Conservation (phyloP, 1,140 invertebrate genomes). For the Lordiphosa mommai region DNA sequence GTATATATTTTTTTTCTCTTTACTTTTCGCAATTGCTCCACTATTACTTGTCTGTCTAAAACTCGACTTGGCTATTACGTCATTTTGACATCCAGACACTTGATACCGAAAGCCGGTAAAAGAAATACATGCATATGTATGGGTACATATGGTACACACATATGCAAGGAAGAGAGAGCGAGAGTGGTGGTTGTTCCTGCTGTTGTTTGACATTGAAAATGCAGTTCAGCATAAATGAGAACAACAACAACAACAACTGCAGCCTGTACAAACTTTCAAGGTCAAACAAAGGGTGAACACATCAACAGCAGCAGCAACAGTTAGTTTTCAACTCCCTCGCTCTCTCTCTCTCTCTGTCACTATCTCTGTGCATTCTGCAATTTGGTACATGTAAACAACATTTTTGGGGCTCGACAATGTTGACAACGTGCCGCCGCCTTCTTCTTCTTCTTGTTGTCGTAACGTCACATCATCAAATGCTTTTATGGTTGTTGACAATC, state of each 20-base stretch:
- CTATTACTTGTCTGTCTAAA: background rate
- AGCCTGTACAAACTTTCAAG: slow-evolving; percentile 65
- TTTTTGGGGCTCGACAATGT: background rate
- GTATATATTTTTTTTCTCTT: slow-evolving; percentile 23
- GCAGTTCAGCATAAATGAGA: slow-evolving; percentile 42
- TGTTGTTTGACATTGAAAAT: slow-evolving; percentile 66
- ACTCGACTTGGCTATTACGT: too few species aligned
- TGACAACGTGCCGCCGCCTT: too few species aligned
- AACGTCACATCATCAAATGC: background rate
- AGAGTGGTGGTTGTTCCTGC: slow-evolving; percentile 32
- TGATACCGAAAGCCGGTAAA: slow-evolving; percentile 8
- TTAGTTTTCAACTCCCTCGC: slow-evolving; percentile 34
- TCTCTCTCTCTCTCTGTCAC: slow-evolving; percentile 10
- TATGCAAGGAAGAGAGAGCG: background rate
- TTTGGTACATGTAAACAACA: background rate
- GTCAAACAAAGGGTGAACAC: slow-evolving; percentile 59
- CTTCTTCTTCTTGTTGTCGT: background rate
- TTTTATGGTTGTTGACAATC: background rate
- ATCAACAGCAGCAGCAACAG: slow-evolving; percentile 44
- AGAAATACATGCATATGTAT: slow-evolving; percentile 10
- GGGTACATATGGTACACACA: slow-evolving; percentile 2
- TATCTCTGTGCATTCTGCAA: slow-evolving; percentile 1
- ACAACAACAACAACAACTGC: slow-evolving; percentile 40
- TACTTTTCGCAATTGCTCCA: background rate
- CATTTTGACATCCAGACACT: too few species aligned